Evolutionary conservation across 2,888 invertebrate genomes (phyloP).

Genomic region (Sinopyrophorus schimmeli): DNA sequence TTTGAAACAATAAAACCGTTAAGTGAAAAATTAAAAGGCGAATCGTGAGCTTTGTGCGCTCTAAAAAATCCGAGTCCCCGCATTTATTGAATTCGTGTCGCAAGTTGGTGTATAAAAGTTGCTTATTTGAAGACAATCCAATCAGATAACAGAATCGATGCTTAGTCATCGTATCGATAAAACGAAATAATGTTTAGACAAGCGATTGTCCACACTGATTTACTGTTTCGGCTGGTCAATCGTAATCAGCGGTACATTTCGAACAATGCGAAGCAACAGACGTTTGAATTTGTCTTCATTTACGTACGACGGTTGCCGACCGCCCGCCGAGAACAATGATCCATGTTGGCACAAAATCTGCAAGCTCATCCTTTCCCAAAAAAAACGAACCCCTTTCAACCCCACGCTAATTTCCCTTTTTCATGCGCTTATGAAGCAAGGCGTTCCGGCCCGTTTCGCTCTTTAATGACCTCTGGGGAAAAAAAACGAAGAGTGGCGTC

Average conservation of each 20-base stretch:
- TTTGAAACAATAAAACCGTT: too few relatives aligned
- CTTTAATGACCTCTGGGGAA: too few relatives aligned
- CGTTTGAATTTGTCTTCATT: slow-evolving; percentile 56
- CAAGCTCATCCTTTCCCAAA: too few relatives aligned
- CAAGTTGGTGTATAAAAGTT: slow-evolving; percentile 6
- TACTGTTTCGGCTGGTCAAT: slow-evolving; percentile 43
- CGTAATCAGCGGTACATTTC: slow-evolving; percentile 48
- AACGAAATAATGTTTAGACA: slow-evolving; percentile 37
- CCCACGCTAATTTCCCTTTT: too few relatives aligned
- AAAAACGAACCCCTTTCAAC: slow-evolving; percentile 15
- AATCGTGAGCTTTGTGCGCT: slow-evolving; percentile 1
- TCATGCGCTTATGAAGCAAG: too few relatives aligned
- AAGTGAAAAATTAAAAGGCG: too few relatives aligned
- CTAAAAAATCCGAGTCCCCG: too few relatives aligned
- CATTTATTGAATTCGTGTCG: too few relatives aligned
- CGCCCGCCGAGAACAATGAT: slow-evolving; percentile 54
- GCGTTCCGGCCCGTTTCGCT: too few relatives aligned
- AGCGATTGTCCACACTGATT: slow-evolving; percentile 39
- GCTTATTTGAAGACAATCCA: slow-evolving; percentile 24
- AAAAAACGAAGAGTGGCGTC: too few relatives aligned
- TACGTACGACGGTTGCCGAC: slow-evolving; percentile 51
- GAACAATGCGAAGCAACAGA: slow-evolving; percentile 43
- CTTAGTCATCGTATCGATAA: slow-evolving; percentile 37
- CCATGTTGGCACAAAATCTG: slow-evolving; percentile 45
- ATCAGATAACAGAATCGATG: slow-evolving; percentile 30